phyloP scores from a whole-genome alignment of 2,113 vertebrate species.

The Vimba vimba region DNA sequence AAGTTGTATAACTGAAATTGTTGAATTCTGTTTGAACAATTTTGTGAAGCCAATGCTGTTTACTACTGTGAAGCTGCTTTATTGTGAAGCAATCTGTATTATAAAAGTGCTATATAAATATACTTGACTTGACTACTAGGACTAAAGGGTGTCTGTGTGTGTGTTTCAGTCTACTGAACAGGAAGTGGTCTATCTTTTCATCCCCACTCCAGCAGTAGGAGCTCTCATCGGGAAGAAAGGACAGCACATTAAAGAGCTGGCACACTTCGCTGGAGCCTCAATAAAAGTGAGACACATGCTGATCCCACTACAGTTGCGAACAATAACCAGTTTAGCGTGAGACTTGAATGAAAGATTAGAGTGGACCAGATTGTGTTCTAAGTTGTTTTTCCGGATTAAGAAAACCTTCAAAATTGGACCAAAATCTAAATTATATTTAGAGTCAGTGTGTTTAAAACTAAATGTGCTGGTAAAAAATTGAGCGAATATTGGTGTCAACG shows the following conservation, averaged over 20 bases:
- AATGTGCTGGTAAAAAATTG: no score
- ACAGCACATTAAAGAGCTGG: constrained; percentile 94
- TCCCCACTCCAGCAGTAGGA: constrained; percentile 94
- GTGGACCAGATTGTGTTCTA: not conserved
- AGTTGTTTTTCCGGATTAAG: not conserved
- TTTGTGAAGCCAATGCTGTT: not conserved
- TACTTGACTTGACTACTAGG: not conserved
- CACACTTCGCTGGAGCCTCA: constrained; percentile 91
- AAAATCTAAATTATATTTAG: no score
- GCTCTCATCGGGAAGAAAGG: constrained; percentile 97
- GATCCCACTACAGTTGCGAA: not conserved
- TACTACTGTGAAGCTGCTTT: not conserved
- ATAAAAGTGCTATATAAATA: not conserved
- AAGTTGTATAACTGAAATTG: not conserved
- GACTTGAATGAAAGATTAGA: not conserved
- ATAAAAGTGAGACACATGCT: constrained; percentile 85
- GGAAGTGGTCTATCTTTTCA: constrained; percentile 93
- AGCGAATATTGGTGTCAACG: no score
- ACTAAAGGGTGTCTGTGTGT: constrained; percentile 1
- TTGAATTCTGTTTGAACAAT: not conserved
- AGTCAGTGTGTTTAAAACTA: no score
- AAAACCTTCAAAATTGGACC: not conserved
- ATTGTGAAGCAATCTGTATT: not conserved
- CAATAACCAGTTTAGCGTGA: not conserved
- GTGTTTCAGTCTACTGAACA: constrained; percentile 83